These are phyloP conservation scores for Apodemus agrarius DNA, from an alignment of 2,797 vertebrate species.

Conservation along the genomic window DNA sequence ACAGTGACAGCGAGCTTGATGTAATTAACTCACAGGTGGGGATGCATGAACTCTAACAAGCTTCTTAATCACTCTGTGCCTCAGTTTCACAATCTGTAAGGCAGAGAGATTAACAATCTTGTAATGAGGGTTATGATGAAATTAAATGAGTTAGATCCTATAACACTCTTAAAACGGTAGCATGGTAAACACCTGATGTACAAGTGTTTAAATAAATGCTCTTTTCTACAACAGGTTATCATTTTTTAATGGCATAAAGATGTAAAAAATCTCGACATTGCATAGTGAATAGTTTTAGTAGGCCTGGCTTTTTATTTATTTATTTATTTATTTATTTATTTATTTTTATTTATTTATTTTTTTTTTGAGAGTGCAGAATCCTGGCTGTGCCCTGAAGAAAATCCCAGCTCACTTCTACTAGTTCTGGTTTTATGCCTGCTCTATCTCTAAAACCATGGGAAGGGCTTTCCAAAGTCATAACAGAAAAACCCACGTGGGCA, in stretches of 20 bases:
- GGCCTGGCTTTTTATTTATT: background rate
- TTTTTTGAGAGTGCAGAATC: background rate
- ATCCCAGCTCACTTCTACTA: background rate
- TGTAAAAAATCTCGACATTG: background rate
- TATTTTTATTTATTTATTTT: background rate
- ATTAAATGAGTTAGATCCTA: constrained; percentile 39
- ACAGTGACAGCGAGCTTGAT: constrained; percentile 29
- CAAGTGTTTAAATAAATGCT: background rate
- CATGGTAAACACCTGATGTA: background rate
- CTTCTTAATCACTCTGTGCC: background rate
- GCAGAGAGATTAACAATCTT: background rate
- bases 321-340: no score
- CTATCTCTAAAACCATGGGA: background rate
- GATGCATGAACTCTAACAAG: constrained; percentile 14
- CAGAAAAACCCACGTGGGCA: background rate
- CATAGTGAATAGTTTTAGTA: constrained; percentile 8
- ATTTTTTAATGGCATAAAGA: background rate
- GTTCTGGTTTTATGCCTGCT: background rate
- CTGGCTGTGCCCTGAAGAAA: background rate
- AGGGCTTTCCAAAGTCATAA: background rate
- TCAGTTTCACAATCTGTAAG: constrained; percentile 42
- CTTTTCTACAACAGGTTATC: background rate
- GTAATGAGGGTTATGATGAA: background rate
- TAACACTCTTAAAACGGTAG: constrained; percentile 7
- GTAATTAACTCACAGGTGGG: background rate